Base-by-base conservation (phyloP, 2,113 vertebrate genomes). In the Limnothrissa miodon region DNA sequence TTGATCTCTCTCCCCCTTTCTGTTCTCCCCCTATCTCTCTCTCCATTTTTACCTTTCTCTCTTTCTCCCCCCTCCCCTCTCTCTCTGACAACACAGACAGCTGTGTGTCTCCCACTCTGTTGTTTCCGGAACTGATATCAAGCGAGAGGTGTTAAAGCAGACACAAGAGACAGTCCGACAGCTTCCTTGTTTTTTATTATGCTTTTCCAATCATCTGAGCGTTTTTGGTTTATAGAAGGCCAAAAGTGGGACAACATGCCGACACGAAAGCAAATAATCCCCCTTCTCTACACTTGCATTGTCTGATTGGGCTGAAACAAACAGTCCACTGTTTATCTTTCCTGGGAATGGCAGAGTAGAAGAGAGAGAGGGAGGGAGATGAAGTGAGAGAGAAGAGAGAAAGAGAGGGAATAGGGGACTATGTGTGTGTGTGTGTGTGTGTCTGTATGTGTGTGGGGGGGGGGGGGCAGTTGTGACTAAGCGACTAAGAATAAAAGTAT, bases 281-380 rank as follows among this genome's bases (percentile, higher is more conserved):
- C 2, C 25, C 33, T 82, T 80, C 74, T 81, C 88, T 74, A 83
- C 89, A 87, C 66, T 33, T 39, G 66, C 66, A 85, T 85, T 81
- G 81, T 83, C 78, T 81, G 39, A 80, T 80, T 80, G 74, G 80
- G 87, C 66, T 62, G 44, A 82, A 83, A 88, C 83, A 84, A 89
- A 88, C 81, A 79, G 81, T 45, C 83, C 59, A 8, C 70, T 82
- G 85, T 88, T 90, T 85, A 86, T 87, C 83, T 83, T 89, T 81
- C 66, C 85, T 80, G 78, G 59, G 81, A 85, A 78, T 48, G 81
- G 84, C 4, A 36, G 29, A 74, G 66, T 36, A 74, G 66, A 15
- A 74, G 66, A 36, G 66, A 74, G 33, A 33, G 15, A 13, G 15
- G 10, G 29, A 59, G 25, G 29, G 25, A 29, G 59, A 74, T 25